A percentile compares a stretch with the other conserved stretches of the same genome.
phyloP scores from a whole-genome alignment of 2,113 vertebrate genomes.

The Fregetta grallaria region DNA sequence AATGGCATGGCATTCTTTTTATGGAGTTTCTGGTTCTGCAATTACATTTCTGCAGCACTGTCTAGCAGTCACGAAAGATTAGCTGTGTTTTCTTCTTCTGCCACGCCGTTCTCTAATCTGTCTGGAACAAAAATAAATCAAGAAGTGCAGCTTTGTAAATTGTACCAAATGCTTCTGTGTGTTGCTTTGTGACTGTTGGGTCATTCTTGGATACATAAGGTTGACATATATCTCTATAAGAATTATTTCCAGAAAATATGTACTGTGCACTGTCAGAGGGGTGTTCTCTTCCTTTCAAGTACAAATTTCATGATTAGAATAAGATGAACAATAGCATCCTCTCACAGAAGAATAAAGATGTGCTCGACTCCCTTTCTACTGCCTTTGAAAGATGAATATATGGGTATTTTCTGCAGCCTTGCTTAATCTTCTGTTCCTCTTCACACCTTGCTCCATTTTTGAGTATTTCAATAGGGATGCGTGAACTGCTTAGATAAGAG shows the following conservation, averaged over 20 bases:
- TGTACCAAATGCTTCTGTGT: slow-evolving; percentile 52
- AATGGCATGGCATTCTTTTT: slow-evolving; percentile 43
- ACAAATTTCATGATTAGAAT: slow-evolving; percentile 73
- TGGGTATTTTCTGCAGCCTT: slow-evolving; percentile 48
- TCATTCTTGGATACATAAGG: slow-evolving; percentile 44
- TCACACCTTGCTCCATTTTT: slow-evolving; percentile 56
- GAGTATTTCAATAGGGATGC: slow-evolving; percentile 55
- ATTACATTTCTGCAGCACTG: slow-evolving; percentile 58
- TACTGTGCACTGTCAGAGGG: neutral
- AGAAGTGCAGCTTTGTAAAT: slow-evolving; percentile 56
- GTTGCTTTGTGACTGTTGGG: slow-evolving; percentile 61
- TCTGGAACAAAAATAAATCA: slow-evolving; percentile 65
- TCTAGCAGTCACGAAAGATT: slow-evolving; percentile 64
- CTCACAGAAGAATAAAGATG: slow-evolving; percentile 61
- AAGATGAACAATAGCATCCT: slow-evolving; percentile 60
- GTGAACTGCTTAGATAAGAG: slow-evolving; percentile 35
- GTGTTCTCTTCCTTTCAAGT: slow-evolving; percentile 57
- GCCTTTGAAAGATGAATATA: slow-evolving; percentile 66
- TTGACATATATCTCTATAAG: slow-evolving; percentile 57
- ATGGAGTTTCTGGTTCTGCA: slow-evolving; percentile 58
- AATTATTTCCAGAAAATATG: slow-evolving; percentile 59
- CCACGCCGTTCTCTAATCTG: slow-evolving; percentile 58
- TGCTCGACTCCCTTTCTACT: slow-evolving; percentile 33
- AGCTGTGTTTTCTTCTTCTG: slow-evolving; percentile 66
- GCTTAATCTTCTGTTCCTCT: slow-evolving; percentile 57